These are phyloP conservation scores for Diarsia mendica DNA, from an alignment of 2,888 invertebrate species.

Conservation along the genomic window DNA sequence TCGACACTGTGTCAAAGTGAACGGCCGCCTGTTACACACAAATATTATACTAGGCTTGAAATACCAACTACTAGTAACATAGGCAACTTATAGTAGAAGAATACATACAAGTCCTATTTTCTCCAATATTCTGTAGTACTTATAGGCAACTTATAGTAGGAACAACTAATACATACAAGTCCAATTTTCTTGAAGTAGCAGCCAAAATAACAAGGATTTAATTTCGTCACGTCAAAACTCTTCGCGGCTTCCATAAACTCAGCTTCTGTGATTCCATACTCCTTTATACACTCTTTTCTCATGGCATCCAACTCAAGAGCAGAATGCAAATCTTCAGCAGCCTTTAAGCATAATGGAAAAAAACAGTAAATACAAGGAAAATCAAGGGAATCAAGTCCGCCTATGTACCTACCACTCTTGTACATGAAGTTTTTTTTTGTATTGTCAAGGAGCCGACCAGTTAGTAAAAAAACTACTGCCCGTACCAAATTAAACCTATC, in stretches of 20 bases:
- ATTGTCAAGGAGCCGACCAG: not conserved
- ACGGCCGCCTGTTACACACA: not conserved
- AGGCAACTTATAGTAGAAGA: no score
- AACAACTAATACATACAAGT: not conserved
- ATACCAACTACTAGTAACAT: not conserved
- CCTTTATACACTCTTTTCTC: not conserved
- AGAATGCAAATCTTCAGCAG: not conserved
- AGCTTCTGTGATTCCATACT: not conserved
- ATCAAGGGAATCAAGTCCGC: no score
- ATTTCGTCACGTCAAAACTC: not conserved
- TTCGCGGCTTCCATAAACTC: no score
- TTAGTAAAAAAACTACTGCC: not conserved
- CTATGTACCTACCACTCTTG: no score
- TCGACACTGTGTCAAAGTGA: not conserved
- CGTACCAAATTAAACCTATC: not conserved
- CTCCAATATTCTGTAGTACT: not conserved
- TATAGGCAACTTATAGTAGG: not conserved
- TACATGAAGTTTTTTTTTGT: no score
- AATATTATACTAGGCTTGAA: not conserved
- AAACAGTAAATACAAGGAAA: not conserved
- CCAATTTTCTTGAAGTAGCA: slow-evolving; percentile 12
- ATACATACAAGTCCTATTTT: slow-evolving; percentile 13
- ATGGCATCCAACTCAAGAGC: fast-evolving
- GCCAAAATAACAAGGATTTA: slow-evolving; percentile 18
- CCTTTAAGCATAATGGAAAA: not conserved